These are phyloP conservation scores for Arizona elegans DNA, from an alignment of 2,113 vertebrate species.

Conservation along the genomic window DNA sequence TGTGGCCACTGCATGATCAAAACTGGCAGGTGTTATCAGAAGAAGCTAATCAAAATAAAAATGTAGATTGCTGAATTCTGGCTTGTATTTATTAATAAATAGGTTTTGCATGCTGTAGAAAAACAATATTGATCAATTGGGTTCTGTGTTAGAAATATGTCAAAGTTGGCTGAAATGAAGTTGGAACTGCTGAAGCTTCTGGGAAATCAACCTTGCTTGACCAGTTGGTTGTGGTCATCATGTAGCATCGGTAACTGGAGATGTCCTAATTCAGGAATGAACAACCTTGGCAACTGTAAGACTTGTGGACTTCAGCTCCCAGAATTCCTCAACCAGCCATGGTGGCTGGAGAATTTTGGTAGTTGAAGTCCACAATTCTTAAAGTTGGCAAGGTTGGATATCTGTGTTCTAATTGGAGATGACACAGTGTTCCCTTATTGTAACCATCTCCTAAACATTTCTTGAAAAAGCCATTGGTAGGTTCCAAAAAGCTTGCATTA, in stretches of 20 bases:
- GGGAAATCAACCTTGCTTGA: neutral
- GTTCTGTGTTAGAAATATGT: neutral
- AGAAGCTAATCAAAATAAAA: neutral
- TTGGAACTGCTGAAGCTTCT: neutral
- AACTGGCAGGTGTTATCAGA: neutral
- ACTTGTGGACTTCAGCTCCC: neutral
- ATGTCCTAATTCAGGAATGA: neutral
- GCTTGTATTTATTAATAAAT: neutral
- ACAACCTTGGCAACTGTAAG: neutral
- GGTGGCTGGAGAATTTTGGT: neutral
- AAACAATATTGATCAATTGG: neutral
- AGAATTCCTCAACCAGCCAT: neutral
- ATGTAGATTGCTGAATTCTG: neutral
- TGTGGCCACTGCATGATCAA: neutral
- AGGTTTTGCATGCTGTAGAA: neutral
- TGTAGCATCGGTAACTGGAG: neutral
- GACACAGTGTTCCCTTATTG: neutral
- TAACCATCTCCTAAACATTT: constrained; percentile 1
- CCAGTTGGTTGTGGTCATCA: neutral
- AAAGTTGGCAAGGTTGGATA: neutral
- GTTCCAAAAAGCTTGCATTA: constrained; percentile 40
- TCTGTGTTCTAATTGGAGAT: neutral
- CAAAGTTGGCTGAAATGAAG: neutral
- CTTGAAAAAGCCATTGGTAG: constrained; percentile 27
- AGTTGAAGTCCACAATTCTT: neutral